Evolutionary conservation across 2,888 invertebrate species (phyloP).

Genomic region (Drosophila recens): DNA sequence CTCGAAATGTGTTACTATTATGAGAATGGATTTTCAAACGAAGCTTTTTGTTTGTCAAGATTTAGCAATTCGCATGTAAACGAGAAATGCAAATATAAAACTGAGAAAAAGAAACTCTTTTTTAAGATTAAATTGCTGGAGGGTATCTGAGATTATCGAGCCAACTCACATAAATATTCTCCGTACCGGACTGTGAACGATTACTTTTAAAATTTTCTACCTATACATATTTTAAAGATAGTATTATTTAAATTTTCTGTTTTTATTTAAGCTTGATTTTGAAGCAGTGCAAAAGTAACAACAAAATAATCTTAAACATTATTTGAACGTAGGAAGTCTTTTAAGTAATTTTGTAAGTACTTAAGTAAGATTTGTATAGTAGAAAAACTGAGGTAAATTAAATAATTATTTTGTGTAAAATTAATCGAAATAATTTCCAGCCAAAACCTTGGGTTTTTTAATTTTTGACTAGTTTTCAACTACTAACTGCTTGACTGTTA

Average conservation of each 20-base stretch:
- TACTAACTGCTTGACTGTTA: neutral
- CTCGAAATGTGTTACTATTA: slow-evolving; percentile 2
- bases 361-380: no score
- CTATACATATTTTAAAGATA: no score
- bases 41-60: neutral
- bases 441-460: neutral
- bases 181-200: no score
- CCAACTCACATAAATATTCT: neutral
- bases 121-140: neutral
- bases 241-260: neutral
- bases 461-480: neutral
- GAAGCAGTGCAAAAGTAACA: neutral
- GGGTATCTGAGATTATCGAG: neutral
- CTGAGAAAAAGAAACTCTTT: neutral
- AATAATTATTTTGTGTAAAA: no score
- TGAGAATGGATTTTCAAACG: slow-evolving; percentile 6
- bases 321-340: no score
- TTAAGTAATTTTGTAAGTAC: no score
- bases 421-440: no score
- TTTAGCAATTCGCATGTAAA: neutral
- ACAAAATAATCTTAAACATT: neutral
- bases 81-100: slow-evolving; percentile 2
- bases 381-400: no score
- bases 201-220: no score
- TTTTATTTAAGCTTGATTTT: neutral